phyloP scores from a whole-genome alignment of 2,113 vertebrate genomes.

The Rattus rattus region DNA sequence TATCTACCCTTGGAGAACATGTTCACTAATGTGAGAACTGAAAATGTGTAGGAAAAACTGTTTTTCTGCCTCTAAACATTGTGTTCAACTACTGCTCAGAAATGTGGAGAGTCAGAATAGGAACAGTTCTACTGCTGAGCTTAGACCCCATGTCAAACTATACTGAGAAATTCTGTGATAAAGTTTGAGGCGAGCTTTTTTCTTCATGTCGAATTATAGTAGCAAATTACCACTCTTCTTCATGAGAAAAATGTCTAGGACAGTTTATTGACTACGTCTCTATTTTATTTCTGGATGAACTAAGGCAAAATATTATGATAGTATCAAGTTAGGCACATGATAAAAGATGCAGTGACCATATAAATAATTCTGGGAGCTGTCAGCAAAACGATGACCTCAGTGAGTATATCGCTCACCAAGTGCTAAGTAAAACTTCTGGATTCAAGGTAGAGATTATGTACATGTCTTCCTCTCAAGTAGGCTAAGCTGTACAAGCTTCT shows the following conservation, averaged over 20 bases:
- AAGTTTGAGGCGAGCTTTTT: background rate
- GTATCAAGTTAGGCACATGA: background rate
- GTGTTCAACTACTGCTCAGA: background rate
- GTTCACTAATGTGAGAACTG: background rate
- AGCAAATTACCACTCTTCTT: background rate
- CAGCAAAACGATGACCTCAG: background rate
- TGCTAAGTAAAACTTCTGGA: background rate
- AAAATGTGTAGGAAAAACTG: background rate
- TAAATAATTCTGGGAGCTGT: background rate
- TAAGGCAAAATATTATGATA: slow-evolving; percentile 40
- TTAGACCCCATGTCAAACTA: background rate
- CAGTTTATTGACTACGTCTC: background rate
- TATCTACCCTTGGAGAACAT: background rate
- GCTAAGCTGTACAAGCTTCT: accelerated
- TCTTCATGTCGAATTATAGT: background rate
- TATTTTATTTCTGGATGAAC: slow-evolving; percentile 23
- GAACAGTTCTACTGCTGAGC: background rate
- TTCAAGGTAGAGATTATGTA: background rate
- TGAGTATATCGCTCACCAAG: background rate
- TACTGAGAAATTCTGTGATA: background rate
- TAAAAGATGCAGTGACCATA: background rate
- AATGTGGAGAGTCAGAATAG: too few relatives aligned
- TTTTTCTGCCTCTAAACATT: background rate
- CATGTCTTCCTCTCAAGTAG: background rate
- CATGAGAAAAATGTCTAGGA: background rate